Conservation (phyloP, 2,888 invertebrate genomes). For the Brachyptera putata region DNA sequence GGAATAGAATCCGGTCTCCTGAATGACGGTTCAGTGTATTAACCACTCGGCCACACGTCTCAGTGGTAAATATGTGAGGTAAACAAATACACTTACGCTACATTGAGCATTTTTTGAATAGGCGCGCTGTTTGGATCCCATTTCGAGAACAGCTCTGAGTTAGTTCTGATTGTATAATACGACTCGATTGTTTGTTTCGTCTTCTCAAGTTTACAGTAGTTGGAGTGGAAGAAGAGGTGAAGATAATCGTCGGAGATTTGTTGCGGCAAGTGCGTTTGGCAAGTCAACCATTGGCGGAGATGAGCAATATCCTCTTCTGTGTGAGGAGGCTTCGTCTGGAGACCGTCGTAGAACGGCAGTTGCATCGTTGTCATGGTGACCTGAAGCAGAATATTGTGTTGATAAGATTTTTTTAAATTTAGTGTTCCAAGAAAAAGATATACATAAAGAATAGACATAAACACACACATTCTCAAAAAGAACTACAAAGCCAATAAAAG, state of each 20-base stretch:
- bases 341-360: slow-evolving; percentile 9
- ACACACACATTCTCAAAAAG: no score
- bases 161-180: slow-evolving; percentile 55
- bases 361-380: background rate
- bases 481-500: no score
- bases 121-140: slow-evolving; percentile 48
- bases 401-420: no score
- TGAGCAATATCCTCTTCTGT: background rate
- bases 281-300: background rate
- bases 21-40: no score
- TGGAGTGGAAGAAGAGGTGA: slow-evolving; percentile 60
- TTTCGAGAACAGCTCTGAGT: slow-evolving; percentile 56
- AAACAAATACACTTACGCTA: background rate
- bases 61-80: no score
- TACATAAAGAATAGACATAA: no score
- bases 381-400: no score
- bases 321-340: background rate
- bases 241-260: slow-evolving; percentile 55
- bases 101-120: slow-evolving; percentile 1
- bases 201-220: slow-evolving; percentile 47
- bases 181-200: slow-evolving; percentile 49
- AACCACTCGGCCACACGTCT: no score
- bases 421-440: no score
- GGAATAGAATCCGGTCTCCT: no score
- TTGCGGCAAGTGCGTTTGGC: slow-evolving; percentile 3